Evolutionary conservation across 2,888 invertebrate species (phyloP).

Genomic region (Mermis nigrescens): DNA sequence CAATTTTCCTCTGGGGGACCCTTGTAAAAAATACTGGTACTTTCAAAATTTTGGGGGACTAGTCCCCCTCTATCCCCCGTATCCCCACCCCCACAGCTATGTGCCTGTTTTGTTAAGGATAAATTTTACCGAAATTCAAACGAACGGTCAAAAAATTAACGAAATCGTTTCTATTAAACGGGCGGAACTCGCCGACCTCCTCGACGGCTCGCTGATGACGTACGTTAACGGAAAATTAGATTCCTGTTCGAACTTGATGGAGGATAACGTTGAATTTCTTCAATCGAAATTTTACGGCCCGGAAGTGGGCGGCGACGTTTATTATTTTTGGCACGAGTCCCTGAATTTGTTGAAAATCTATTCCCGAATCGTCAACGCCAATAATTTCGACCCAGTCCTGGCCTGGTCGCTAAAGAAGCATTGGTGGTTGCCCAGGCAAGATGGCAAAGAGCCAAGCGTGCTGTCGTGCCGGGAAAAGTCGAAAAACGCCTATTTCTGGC

Average conservation of each 20-base stretch:
- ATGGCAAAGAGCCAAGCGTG: background rate
- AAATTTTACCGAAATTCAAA: no score
- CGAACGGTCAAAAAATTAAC: background rate
- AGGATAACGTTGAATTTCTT: background rate
- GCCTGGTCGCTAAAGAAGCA: background rate
- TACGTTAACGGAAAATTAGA: background rate
- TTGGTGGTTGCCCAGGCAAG: background rate
- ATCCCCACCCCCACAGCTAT: no score
- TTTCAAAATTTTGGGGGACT: no score
- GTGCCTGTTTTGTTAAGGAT: no score
- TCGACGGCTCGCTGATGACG: background rate
- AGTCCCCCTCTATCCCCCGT: no score
- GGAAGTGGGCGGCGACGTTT: background rate
- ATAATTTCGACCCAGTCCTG: background rate
- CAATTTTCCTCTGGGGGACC: no score
- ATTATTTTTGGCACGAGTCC: background rate
- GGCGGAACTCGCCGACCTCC: background rate
- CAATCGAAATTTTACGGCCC: constrained; percentile 1
- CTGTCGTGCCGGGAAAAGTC: background rate
- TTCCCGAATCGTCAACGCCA: background rate
- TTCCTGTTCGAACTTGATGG: background rate
- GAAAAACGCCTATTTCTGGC: background rate
- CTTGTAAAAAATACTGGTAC: no score
- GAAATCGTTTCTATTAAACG: background rate
- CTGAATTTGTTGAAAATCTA: background rate